Conservation (phyloP, 2,113 vertebrate species). For the Anhinga anhinga region DNA sequence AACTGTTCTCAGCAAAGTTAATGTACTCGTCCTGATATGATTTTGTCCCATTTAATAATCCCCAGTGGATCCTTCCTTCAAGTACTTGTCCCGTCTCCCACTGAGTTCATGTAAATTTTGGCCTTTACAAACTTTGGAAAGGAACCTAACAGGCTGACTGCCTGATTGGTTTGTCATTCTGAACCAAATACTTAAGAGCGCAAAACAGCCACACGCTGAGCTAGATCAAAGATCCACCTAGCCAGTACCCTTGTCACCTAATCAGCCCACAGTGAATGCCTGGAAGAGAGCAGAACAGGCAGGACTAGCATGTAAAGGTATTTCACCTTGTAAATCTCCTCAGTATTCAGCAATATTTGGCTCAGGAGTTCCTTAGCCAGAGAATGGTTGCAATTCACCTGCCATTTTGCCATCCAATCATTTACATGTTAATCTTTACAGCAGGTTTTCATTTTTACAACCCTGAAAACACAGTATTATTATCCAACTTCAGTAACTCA, state of each 20-base stretch:
- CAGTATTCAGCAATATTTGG: background rate
- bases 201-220: background rate
- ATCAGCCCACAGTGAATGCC: background rate
- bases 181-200: background rate
- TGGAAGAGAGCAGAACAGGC: background rate
- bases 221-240: background rate
- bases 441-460: background rate
- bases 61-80: background rate
- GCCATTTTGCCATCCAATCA: background rate
- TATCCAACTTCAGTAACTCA: background rate
- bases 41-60: background rate
- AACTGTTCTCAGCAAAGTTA: background rate
- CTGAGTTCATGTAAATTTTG: background rate
- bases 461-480: background rate
- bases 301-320: background rate
- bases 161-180: background rate
- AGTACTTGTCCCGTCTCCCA: background rate
- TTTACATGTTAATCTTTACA: background rate
- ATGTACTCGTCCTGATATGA: background rate
- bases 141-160: background rate
- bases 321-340: background rate
- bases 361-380: background rate
- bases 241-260: background rate
- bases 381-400: background rate
- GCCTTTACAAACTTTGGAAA: background rate